phyloP scores from a whole-genome alignment of 30 jellyfish, hydroid and myxozoan species.

The Hydra vulgaris region DNA sequence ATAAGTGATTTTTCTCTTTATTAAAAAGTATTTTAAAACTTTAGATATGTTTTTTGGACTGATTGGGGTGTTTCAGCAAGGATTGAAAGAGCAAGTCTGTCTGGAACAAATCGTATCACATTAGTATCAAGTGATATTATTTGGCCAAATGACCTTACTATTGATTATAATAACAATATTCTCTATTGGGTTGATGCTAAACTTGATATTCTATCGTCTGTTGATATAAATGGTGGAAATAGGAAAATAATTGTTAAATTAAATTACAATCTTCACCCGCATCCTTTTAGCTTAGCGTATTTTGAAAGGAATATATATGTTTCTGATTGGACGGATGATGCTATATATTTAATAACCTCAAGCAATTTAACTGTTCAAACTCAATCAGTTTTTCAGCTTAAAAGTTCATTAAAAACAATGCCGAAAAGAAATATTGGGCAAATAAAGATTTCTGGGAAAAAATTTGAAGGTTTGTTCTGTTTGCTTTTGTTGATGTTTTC shows the following conservation, averaged over 20 bases:
- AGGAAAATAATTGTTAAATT: constrained; percentile 25
- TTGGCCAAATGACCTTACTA: constrained; percentile 66
- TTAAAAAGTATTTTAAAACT: not conserved
- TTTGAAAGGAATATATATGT: constrained; percentile 31
- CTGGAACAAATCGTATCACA: constrained; percentile 51
- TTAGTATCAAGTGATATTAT: constrained; percentile 22
- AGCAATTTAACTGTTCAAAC: not conserved
- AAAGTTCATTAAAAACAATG: not conserved
- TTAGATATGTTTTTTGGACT: constrained; percentile 69
- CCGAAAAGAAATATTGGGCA: not conserved
- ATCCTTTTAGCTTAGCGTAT: constrained; percentile 54
- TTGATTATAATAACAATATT: constrained; percentile 44
- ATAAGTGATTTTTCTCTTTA: too few species aligned
- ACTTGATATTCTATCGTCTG: constrained; percentile 42
- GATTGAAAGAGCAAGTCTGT: constrained; percentile 60
- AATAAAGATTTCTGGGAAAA: not conserved
- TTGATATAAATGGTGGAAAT: constrained; percentile 45
- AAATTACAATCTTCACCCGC: constrained; percentile 17
- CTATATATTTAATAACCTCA: not conserved
- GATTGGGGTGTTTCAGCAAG: constrained; percentile 54
- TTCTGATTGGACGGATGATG: constrained; percentile 61
- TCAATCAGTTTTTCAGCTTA: not conserved
- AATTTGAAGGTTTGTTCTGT: not conserved
- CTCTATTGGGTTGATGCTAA: constrained; percentile 83
- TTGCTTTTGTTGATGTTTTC: too few species aligned